Evolutionary conservation across 2,113 vertebrate species (phyloP), one percentile per base, ranked within the genome.

Genomic region (Tichodroma muraria): DNA sequence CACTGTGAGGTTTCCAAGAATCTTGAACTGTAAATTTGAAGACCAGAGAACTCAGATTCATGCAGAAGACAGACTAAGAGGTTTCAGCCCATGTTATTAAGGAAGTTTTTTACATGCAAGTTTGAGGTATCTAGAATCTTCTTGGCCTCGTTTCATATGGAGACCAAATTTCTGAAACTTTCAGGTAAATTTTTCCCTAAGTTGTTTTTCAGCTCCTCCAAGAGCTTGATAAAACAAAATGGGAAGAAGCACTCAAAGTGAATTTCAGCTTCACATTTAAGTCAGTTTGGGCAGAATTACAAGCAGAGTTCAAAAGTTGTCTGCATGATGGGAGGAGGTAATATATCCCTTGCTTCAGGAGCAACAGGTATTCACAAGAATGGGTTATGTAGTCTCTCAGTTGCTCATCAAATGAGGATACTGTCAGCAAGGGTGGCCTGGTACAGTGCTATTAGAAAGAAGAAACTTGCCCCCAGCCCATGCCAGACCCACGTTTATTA

Each of bases 251-350:
- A 71, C 21, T 63, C 13, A 28, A 38, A 21, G 8, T 10, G 2
- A 63, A 20, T 60, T 90, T 49, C 14, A 69, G 7, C 11, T 81
- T 81, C 12, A 37, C 1, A 0, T 31, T 40, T 66, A 38, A 86
- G 54, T 7, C 60, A 77, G 1, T 38, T 77, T 11, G 6, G 13
- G 6, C 50, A 65, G 53, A 75, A 38, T 61, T 57, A 73, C 6
- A 66, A 82, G 25, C 21, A 78, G 22, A 65, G 11, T 21, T 68
- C 19, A 61, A 49, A 72, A 45, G 10, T 4, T 45, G 13, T 8
- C 44, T 0, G 2, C 0, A 0, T 17, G 8, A 47, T 13, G 24
- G 17, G 8, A 93, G 8, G 12, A 15, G 9, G 18, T 0, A 2
- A 52, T 21, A 16, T 0, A 6, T 6, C 11, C 19, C 5, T 2